A percentile compares a stretch with the other conserved stretches of the same genome.
Evolutionary conservation across 1,140 invertebrate genomes (phyloP).

Genomic region (Cotesia vestalis): DNA sequence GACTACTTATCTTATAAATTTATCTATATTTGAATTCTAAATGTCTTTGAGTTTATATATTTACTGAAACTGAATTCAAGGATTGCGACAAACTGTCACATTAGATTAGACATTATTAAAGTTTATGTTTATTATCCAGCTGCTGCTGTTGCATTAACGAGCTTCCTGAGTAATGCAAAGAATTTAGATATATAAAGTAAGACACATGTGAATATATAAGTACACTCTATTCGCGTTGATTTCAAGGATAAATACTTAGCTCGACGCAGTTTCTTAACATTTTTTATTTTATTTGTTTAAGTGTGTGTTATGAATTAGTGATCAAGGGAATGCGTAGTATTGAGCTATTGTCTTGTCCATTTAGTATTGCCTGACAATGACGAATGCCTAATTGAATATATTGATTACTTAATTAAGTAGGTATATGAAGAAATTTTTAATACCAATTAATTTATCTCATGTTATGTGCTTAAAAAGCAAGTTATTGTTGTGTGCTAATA

Average conservation of each 20-base stretch:
- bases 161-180: conserved; percentile 25
- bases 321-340: conserved; percentile 34
- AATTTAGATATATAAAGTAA: conserved; percentile 31
- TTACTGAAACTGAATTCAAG: conserved; percentile 15
- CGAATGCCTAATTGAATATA: conserved; percentile 17
- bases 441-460: not conserved
- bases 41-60: conserved; percentile 1
- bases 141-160: conserved; percentile 9
- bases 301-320: conserved; percentile 40
- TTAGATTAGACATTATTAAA: conserved; percentile 31
- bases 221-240: conserved; percentile 8
- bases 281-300: conserved; percentile 4
- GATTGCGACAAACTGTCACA: conserved; percentile 23
- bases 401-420: conserved; percentile 2
- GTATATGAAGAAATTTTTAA: conserved; percentile 3
- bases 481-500: too few species aligned
- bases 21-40: not conserved
- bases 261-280: too few species aligned
- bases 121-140: conserved; percentile 19
- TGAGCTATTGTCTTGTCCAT: conserved; percentile 28
- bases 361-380: conserved; percentile 14
- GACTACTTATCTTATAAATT: conserved; percentile 2
- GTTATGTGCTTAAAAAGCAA: too few species aligned
- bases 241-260: conserved; percentile 39
- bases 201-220: conserved; percentile 13